phyloP scores from a whole-genome alignment of 2,797 vertebrate genomes.

The Babyrousa celebensis region DNA sequence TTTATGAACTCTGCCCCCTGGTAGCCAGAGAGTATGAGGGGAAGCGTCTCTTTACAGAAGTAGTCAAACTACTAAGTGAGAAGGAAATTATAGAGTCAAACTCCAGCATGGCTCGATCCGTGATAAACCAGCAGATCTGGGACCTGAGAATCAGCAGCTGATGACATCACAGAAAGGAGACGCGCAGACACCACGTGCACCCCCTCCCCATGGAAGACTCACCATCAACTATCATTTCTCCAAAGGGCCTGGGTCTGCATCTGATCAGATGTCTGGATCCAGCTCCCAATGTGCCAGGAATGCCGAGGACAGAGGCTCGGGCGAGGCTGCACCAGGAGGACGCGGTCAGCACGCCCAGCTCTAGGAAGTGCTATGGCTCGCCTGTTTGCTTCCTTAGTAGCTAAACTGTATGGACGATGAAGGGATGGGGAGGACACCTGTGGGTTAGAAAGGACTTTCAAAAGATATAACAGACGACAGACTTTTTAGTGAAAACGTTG shows the following conservation, averaged over 20 bases:
- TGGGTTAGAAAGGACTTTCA: not conserved
- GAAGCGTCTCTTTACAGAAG: not conserved
- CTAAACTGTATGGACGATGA: not conserved
- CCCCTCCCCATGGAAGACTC: not conserved
- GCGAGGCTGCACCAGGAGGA: accelerated
- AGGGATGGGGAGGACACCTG: not conserved
- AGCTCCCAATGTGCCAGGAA: accelerated
- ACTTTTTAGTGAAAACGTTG: not conserved
- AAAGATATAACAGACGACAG: not conserved
- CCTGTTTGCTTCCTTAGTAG: not conserved
- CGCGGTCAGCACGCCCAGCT: accelerated
- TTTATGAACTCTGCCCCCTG: not conserved
- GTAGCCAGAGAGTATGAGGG: no score
- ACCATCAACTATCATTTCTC: not conserved
- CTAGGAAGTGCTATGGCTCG: accelerated
- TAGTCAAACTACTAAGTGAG: not conserved
- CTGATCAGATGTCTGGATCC: not conserved
- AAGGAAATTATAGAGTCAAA: not conserved
- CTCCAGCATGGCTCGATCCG: not conserved
- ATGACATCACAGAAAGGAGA: not conserved
- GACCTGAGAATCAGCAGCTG: not conserved
- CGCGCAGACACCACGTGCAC: accelerated
- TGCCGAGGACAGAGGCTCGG: accelerated
- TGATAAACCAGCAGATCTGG: not conserved
- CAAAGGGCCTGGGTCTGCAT: not conserved